Evolutionary conservation across 2,797 vertebrate genomes (phyloP), one percentile per base, ranked within the genome.

Genomic region (Lacerta viridis): DNA sequence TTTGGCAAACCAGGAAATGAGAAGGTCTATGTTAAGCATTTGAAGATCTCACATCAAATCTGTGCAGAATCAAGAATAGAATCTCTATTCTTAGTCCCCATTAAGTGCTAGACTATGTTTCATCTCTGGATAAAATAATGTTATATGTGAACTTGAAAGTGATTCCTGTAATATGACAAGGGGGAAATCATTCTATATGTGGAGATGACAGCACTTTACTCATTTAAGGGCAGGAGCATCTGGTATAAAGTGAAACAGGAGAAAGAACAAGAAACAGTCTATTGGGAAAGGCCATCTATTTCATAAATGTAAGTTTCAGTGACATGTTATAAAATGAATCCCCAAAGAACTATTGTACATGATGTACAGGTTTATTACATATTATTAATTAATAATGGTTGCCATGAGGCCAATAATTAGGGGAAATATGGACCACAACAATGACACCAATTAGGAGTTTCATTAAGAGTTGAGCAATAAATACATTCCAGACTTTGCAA

Each of bases 241-340:
- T 59, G 10, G 36, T 64, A 74, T 27, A 43, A 25, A 46, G 20
- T 18, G 7, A 36, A 76, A 39, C 41, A 76, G n/a, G 5, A 46
- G 15, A 43, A 17, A 66, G 15, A 55, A 29, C 29, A 29, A 59
- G 77, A 18, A 66, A 86, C 46, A 80, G 59, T 33, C 50, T 55
- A 55, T 5, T 15, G 39, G 20, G 27, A 72, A 71, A 59, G 59
- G 4, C 5, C 7, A 46, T 82, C 46, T 69, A 17, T 87, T 74
- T 87, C 13, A 74, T 55, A 55, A 79, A 79, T 80, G 27, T 74
- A 15, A 6, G 36, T 25, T 72, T 72, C 25, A 79, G 11, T 86
- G 23, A 50, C 27, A 75, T 66, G 43, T 50, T 88, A 83, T 41
- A 88, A 68, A 76, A 83, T 50, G n/a, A n/a, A 66, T 66, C 64